Base-by-base conservation (phyloP, 2,113 vertebrate species). In the Microcebus jonahi region DNA sequence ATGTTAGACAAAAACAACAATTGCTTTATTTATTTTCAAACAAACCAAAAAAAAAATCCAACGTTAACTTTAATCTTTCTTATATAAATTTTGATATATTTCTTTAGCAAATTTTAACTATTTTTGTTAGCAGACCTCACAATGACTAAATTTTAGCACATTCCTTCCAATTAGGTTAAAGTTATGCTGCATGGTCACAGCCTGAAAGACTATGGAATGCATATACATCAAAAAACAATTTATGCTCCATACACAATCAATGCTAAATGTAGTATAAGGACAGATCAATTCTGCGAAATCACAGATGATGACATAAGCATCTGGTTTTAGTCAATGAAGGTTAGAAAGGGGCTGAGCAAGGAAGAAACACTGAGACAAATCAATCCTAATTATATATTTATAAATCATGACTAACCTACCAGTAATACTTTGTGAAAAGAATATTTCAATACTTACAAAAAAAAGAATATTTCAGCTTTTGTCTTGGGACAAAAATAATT, bases 301-400 rank as follows among this genome's bases (percentile, higher is more conserved):
- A 96, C 97, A 97, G 93, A 97, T 98, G 90, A 95, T 97, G 96
- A 98, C 98, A 89, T 67, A 98, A 97, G 96, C 97, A 0, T 98
- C 96, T 98, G 97, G 92, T 96, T 98, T 97, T 97, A 98, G 98
- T 99, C 98, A 98, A 98, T 99, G 98, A 98, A 98, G 98, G 98
- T 98, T 98, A 98, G 98, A 98, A 99, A 98, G 97, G 97, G 98
- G 95, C 95, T 98, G 98, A 98, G 97, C 95, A 98, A 95, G 73
- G 95, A 98, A 97, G 96, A 98, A 98, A 97, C 93, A 97, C 87
- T 97, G 97, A 98, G 98, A 98, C 98, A 99, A 99, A 98, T 98
- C 97, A 97, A 99, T 99, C 98, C 98, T 99, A 99, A 98, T 99
- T 99, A 99, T 99, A 99, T 99, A 99, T 99, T 99, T 99, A 99